These are phyloP conservation scores for Spondyliosoma cantharus DNA, from an alignment of 2,797 vertebrate genomes.

Conservation along the genomic window DNA sequence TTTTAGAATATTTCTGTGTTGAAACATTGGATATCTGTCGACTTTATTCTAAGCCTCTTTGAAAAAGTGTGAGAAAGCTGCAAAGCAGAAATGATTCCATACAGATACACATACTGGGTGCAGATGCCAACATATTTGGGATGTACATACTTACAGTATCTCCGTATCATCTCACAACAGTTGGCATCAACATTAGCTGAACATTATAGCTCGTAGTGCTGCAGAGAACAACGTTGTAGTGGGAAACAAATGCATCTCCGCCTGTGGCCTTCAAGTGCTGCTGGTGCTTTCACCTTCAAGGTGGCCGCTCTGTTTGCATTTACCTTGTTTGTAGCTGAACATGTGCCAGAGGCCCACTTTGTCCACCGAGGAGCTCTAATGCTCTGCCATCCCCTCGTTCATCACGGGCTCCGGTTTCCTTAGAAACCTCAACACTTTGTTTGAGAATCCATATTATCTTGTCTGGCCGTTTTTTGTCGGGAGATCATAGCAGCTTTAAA, in stretches of 20 bases:
- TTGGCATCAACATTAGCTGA: slow-evolving; percentile 51
- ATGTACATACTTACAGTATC: slow-evolving; percentile 55
- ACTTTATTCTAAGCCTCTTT: slow-evolving; percentile 26
- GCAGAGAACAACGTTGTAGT: slow-evolving; percentile 2
- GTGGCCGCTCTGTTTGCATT: slow-evolving; percentile 29
- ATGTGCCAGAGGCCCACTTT: slow-evolving; percentile 27
- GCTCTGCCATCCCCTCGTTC: slow-evolving; percentile 27
- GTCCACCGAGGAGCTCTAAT: slow-evolving; percentile 34
- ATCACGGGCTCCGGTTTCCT: slow-evolving; percentile 21
- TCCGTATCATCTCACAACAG: slow-evolving; percentile 57
- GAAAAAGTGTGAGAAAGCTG: slow-evolving; percentile 1
- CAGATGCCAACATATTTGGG: slow-evolving; percentile 49
- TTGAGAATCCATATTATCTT: neutral
- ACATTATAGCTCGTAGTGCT: slow-evolving; percentile 13
- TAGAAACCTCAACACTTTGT: slow-evolving; percentile 3
- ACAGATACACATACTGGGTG: neutral
- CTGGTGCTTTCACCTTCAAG: slow-evolving; percentile 34
- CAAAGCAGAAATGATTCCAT: slow-evolving; percentile 30
- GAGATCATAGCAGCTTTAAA: slow-evolving; percentile 1
- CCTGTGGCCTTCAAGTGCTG: slow-evolving; percentile 1
- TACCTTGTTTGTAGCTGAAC: slow-evolving; percentile 8
- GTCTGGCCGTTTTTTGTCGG: neutral
- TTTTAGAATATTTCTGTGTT: slow-evolving; percentile 14
- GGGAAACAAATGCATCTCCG: neutral
- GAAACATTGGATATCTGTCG: slow-evolving; percentile 31